These are phyloP conservation scores for Ladona fulva DNA, from an alignment of 1,140 invertebrate species.

Conservation along the genomic window DNA sequence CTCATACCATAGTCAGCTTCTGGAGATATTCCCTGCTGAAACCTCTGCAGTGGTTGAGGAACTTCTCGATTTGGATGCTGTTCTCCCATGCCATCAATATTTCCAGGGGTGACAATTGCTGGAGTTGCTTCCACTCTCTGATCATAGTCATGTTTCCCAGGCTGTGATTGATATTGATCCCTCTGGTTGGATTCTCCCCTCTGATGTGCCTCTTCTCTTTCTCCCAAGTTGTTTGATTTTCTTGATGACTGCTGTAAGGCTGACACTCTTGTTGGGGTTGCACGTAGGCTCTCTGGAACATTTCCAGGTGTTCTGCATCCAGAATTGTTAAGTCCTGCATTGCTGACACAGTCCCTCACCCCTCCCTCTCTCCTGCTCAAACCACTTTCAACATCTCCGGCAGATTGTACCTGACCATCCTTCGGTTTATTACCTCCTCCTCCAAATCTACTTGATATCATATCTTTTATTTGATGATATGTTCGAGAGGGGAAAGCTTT, in stretches of 20 bases:
- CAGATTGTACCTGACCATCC: constrained; percentile 49
- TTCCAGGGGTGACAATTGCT: too few species aligned
- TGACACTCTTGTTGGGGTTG: constrained; percentile 24
- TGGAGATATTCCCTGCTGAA: too few species aligned
- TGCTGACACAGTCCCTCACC: constrained; percentile 32
- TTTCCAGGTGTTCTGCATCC: constrained; percentile 45
- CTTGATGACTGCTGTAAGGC: not conserved
- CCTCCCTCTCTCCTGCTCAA: constrained; percentile 26
- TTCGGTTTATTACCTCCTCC: constrained; percentile 47
- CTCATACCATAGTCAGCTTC: too few species aligned
- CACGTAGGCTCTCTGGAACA: constrained; percentile 45
- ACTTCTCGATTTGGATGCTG: too few species aligned
- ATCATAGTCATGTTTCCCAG: not conserved
- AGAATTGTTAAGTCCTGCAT: constrained; percentile 36
- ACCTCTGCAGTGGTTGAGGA: too few species aligned
- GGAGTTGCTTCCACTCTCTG: too few species aligned
- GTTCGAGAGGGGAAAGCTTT: constrained; percentile 47
- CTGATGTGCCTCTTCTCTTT: not conserved
- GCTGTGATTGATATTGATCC: not conserved
- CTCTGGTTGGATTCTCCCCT: not conserved
- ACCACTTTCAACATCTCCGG: constrained; percentile 49
- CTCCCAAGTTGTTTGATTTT: not conserved
- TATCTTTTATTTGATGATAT: constrained; percentile 74
- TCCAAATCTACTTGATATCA: constrained; percentile 72
- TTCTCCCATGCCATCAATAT: too few species aligned